A percentile compares a stretch with the other conserved stretches of the same genome.
phyloP scores from a whole-genome alignment of 2,113 vertebrate genomes.

The Forbesichthys agassizii region DNA sequence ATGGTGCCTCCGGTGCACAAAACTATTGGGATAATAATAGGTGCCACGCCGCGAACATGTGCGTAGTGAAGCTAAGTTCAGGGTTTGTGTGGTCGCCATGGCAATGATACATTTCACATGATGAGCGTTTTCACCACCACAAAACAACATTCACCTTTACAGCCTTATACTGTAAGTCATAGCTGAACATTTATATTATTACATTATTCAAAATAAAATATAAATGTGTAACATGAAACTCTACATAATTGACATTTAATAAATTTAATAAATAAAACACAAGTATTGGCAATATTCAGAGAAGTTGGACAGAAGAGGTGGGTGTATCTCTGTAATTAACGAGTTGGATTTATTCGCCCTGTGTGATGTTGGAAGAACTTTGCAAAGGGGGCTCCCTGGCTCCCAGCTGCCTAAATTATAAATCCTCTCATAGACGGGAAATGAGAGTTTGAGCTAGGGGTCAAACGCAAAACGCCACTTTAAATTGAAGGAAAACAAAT shows the following conservation, averaged over 20 bases:
- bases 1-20: too few relatives aligned
- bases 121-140: too few relatives aligned
- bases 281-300: slow-evolving; percentile 12
- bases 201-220: too few relatives aligned
- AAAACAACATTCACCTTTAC: too few relatives aligned
- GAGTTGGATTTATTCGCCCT: slow-evolving; percentile 33
- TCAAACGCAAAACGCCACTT: slow-evolving; percentile 39
- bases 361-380: slow-evolving; percentile 22
- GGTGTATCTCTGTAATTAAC: slow-evolving; percentile 7
- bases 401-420: slow-evolving; percentile 36
- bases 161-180: too few relatives aligned
- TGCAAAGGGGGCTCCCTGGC: slow-evolving; percentile 7
- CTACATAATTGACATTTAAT: neutral
- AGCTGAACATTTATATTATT: too few relatives aligned
- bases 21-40: too few relatives aligned
- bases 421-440: slow-evolving; percentile 32
- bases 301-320: neutral
- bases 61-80: too few relatives aligned
- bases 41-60: too few relatives aligned
- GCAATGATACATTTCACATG: too few relatives aligned
- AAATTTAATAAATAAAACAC: neutral
- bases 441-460: slow-evolving; percentile 22
- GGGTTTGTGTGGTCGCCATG: too few relatives aligned
- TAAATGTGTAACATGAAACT: neutral
- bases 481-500: slow-evolving; percentile 39